Evolutionary conservation across 2,113 vertebrate genomes (phyloP), one percentile per base, ranked within the genome.

Genomic region (Oncorhynchus kisutch): DNA sequence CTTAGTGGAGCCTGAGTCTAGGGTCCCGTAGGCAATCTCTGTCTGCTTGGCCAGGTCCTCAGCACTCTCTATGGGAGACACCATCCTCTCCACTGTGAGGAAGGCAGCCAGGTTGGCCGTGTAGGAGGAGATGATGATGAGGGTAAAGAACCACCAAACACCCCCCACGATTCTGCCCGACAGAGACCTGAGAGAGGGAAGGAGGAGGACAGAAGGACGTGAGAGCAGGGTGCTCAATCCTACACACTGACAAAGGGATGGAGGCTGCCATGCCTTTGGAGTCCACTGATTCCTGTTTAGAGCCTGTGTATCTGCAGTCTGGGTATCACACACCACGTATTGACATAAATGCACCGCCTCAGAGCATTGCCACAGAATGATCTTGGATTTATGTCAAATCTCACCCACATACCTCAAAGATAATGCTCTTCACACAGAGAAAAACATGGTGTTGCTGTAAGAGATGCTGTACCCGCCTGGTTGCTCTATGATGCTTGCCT

Each of bases 61-160:
- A 4, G 97, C 97, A 13, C 97, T 96, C 91, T 99, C 97, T 77
- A 99, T 99, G 20, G 97, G 97, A 80, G 97, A 99, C 65, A 99
- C 97, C 97, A 99, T 99, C 89, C 97, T 95, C 88, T 98, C 97
- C 93, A 99, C 97, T 5, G 97, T 99, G 72, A 99, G 96, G 94
- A 99, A 99, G 90, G 97, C 97, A 76, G 97, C 97, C 51, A 99
- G 94, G 92, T 99, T 99, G 88, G 97, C 97, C 64, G 97, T 99
- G 92, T 99, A 99, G 91, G 97, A 99, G 78, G 97, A 99, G 93
- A 99, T 99, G 90, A 98, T 99, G 92, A 99, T 99, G 91, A 99
- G 94, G 77, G 97, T 99, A 93, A 99, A 99, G 93, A 99, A 99
- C 97, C 97, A 99, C 97, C 97, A 99, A 87, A 99, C 97, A 64